A percentile compares a stretch with the other conserved stretches of the same genome.
phyloP scores from a whole-genome alignment of 2,797 vertebrate genomes.

The Ambastaia sidthimunki region DNA sequence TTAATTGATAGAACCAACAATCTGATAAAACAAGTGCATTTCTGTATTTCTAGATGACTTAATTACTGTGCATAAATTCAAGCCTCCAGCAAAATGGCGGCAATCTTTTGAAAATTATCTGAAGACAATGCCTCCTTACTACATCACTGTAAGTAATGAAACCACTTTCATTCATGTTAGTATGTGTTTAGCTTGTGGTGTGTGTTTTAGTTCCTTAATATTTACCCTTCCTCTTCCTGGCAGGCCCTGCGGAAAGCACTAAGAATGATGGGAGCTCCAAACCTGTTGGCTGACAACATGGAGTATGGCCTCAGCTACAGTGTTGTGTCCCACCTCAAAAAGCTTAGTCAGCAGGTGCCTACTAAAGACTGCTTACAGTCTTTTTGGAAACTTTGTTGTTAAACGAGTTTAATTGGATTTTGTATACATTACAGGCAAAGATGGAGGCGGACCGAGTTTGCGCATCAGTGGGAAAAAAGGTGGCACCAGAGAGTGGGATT shows the following conservation, averaged over 20 bases:
- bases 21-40: neutral
- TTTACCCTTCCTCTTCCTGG: neutral
- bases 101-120: slow-evolving; percentile 98
- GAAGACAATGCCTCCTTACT: slow-evolving; percentile 98
- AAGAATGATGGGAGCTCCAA: slow-evolving; percentile 98
- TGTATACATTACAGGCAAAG: slow-evolving; percentile 81
- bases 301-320: slow-evolving; percentile 99
- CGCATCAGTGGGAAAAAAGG: slow-evolving; percentile 89
- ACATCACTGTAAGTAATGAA: slow-evolving; percentile 85
- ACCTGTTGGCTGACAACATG: slow-evolving; percentile 95
- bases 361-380: no score
- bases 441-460: slow-evolving; percentile 95
- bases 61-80: slow-evolving; percentile 99
- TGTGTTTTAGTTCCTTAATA: neutral
- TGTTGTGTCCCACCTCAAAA: slow-evolving; percentile 98
- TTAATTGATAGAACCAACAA: neutral
- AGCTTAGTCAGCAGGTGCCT: slow-evolving; percentile 97
- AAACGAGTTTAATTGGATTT: neutral
- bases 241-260: slow-evolving; percentile 98
- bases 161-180: slow-evolving; percentile 14
- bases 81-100: slow-evolving; percentile 96
- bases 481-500: slow-evolving; percentile 84
- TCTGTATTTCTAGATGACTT: slow-evolving; percentile 85
- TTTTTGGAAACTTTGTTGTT: neutral
- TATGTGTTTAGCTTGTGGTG: neutral